These are phyloP conservation scores for Sebastes matsubarae DNA, from an alignment of 2,797 vertebrate genomes.

Conservation along the genomic window DNA sequence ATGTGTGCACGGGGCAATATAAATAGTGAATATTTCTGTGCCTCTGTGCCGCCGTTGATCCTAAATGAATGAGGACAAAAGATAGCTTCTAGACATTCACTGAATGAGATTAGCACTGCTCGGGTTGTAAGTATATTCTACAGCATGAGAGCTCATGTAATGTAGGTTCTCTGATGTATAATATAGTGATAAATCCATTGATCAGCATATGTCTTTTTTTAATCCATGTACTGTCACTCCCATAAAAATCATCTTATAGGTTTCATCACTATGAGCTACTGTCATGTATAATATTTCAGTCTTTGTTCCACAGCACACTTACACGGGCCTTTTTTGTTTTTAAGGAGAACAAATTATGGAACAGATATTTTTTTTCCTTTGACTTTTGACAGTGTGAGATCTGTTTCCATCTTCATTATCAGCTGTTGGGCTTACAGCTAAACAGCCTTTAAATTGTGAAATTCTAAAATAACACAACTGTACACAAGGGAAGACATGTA, in stretches of 20 bases:
- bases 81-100: not conserved
- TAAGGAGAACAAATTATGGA: not conserved
- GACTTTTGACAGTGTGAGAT: not conserved
- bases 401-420: not conserved
- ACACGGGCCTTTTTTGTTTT: not conserved
- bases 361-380: not conserved
- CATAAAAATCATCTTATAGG: not conserved
- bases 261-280: not conserved
- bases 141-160: not conserved
- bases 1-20: slow-evolving; percentile 14
- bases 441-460: not conserved
- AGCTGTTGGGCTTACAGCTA: not conserved
- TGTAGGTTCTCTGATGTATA: slow-evolving; percentile 2
- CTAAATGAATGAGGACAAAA: slow-evolving; percentile 5
- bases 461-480: slow-evolving; percentile 5
- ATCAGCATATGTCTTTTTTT: not conserved
- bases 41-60: not conserved
- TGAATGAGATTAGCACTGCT: slow-evolving; percentile 20
- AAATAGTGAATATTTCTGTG: not conserved
- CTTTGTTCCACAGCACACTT: not conserved
- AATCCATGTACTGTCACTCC: not conserved
- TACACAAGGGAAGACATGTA: not conserved
- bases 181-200: not conserved
- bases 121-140: not conserved
- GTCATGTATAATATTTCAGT: not conserved